Conservation (phyloP, 2,888 invertebrate genomes). For the Drosophila neutralis region DNA sequence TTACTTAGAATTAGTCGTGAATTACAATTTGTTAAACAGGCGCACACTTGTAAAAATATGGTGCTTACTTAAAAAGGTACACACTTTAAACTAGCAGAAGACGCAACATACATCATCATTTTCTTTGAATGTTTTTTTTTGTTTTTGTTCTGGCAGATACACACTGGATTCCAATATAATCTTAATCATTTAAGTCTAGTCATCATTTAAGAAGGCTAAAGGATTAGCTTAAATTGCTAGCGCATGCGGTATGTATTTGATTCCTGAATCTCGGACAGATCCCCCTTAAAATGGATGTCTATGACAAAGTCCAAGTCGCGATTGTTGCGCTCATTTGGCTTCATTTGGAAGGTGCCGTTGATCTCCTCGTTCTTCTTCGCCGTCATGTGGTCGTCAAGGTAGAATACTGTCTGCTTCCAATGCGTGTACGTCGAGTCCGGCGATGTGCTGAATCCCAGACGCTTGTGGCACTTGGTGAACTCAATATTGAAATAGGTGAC, state of each 20-base stretch:
- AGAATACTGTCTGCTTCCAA: slow-evolving; percentile 99
- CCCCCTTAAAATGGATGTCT: slow-evolving; percentile 96
- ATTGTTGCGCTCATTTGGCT: slow-evolving; percentile 97
- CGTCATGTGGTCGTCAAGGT: slow-evolving; percentile 98
- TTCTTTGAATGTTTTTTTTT: neutral
- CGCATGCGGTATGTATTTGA: slow-evolving; percentile 96
- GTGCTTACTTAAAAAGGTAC: slow-evolving; percentile 74
- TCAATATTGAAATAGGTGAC: slow-evolving; percentile 99
- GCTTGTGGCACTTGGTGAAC: slow-evolving; percentile 99
- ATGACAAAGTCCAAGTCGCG: slow-evolving; percentile 98
- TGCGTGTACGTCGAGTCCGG: slow-evolving; percentile 99
- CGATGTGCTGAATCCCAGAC: slow-evolving; percentile 98
- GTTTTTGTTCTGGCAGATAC: slow-evolving; percentile 47
- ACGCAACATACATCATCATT: slow-evolving; percentile 64
- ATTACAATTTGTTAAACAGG: slow-evolving; percentile 65
- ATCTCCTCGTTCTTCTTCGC: slow-evolving; percentile 97
- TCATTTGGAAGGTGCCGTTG: slow-evolving; percentile 95
- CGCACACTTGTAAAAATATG: slow-evolving; percentile 68
- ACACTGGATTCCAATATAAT: slow-evolving; percentile 73
- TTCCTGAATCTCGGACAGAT: slow-evolving; percentile 93
- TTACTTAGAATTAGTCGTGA: slow-evolving; percentile 65
- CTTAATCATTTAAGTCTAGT: slow-evolving; percentile 49
- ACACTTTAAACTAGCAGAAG: slow-evolving; percentile 73
- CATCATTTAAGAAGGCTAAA: slow-evolving; percentile 55
- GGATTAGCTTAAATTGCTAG: slow-evolving; percentile 82